These are phyloP conservation scores for Dryas iulia DNA, from an alignment of 1,140 invertebrate species.

Conservation along the genomic window DNA sequence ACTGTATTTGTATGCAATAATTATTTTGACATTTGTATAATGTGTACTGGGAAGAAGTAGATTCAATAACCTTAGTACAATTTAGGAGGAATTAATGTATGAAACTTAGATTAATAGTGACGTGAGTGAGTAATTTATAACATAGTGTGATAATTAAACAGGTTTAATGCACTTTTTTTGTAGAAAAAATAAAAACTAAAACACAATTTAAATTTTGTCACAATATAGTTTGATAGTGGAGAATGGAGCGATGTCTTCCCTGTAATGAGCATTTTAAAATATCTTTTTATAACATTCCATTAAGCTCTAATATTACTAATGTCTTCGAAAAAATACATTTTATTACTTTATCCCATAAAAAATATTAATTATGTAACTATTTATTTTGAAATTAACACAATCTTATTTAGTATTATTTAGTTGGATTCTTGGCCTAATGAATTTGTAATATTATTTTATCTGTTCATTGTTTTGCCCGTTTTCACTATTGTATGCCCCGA, in stretches of 20 bases:
- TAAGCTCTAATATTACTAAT: background rate
- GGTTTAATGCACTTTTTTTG: background rate
- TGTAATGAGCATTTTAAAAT: background rate
- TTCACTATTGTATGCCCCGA: conserved; percentile 10
- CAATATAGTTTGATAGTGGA: background rate
- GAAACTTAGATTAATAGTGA: background rate
- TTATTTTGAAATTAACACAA: too few species aligned
- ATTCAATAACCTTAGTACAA: background rate
- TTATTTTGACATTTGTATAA: too few species aligned
- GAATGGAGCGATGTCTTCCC: background rate
- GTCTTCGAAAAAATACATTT: background rate
- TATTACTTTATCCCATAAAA: background rate
- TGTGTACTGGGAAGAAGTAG: background rate
- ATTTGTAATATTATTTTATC: background rate
- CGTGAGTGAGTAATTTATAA: background rate
- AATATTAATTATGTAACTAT: too few species aligned
- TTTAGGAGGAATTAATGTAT: background rate
- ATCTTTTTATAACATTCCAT: background rate
- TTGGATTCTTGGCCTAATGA: conserved; percentile 18
- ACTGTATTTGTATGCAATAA: background rate
- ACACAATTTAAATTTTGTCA: background rate
- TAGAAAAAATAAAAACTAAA: background rate
- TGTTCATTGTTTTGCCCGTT: background rate
- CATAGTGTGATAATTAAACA: background rate
- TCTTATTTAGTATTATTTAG: too few species aligned